Base-by-base conservation (phyloP, 2,888 invertebrate genomes). In the Mythimna vitellina region DNA sequence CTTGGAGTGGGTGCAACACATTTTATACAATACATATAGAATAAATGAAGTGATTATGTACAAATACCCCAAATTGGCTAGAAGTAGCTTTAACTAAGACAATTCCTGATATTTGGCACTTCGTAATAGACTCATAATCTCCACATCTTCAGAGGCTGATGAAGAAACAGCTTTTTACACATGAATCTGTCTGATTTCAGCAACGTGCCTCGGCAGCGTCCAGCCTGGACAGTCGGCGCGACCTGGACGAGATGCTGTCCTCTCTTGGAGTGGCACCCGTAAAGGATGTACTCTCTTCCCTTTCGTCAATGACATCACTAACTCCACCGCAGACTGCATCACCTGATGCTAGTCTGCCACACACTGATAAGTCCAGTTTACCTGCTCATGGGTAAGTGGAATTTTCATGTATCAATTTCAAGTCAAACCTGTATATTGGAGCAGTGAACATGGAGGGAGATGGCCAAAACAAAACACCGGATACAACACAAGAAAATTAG, bases 221-320 rank as follows among this genome's bases (percentile, higher is more conserved):
- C 2, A 95, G 95, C 84, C 68, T 96, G 76, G 96, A 96, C 87
- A 96, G 93, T 80, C 93, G 96, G 0, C 91, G 98, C 65, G 98
- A 98, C 91, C 93, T 99, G 75, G 98, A 99, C 93, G 98, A 98
- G 89, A 98, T 99, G 97, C 96, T 99, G 57, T 98, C 98, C 1
- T 98, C 98, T 1, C 95, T 99, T 66, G 99, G 98, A 62, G 98
- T 99, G 84, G 98, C 98, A 4, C 98, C 99, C 0, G 98, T 98
- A 38, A 98, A 98, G 88, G 98, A 98, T 92, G 98, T 98, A 9
- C 94, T 98, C 65, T 98, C 98, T 1, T 98, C 98, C 71, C 96
- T 98, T 58, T 98, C 98, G 0, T 98, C 98, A 82, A 97, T 98
- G 92, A 98, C 98, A 85, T 98, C 98, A 14, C 94, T 98, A 62